Evolutionary conservation across 2,797 vertebrate species (phyloP).

Genomic region (Hafferia zeledoni): DNA sequence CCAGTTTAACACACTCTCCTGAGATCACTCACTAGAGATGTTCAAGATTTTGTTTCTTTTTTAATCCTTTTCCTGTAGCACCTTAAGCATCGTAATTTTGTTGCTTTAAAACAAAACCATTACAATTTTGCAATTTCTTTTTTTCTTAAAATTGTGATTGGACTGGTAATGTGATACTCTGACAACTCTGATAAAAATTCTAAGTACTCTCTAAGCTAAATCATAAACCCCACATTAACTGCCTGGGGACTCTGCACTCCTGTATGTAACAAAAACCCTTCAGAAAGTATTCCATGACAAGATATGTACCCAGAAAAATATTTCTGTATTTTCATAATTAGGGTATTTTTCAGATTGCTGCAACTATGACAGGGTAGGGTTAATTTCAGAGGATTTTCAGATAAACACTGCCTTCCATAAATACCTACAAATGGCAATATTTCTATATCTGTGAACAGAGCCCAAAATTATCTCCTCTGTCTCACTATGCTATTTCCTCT

Average conservation of each 20-base stretch:
- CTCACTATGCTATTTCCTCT: neutral
- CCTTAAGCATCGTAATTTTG: neutral
- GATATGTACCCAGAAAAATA: neutral
- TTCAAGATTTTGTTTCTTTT: neutral
- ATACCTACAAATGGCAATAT: neutral
- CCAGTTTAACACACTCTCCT: neutral
- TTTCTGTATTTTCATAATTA: neutral
- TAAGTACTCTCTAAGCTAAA: neutral
- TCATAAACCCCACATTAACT: neutral
- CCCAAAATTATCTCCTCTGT: slow-evolving; percentile 3
- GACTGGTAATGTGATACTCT: neutral
- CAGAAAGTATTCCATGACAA: neutral
- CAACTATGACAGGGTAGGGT: neutral
- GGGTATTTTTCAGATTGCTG: neutral
- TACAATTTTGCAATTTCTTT: neutral
- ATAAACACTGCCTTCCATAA: neutral
- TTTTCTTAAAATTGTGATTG: neutral
- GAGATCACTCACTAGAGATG: neutral
- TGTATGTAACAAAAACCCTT: neutral
- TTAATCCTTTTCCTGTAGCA: neutral
- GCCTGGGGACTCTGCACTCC: neutral
- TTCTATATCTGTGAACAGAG: neutral
- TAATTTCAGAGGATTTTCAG: neutral
- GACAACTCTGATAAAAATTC: neutral
- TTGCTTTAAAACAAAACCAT: neutral